These are phyloP conservation scores for Scylla paramamosain DNA, from an alignment of 1,140 invertebrate species.

Conservation along the genomic window DNA sequence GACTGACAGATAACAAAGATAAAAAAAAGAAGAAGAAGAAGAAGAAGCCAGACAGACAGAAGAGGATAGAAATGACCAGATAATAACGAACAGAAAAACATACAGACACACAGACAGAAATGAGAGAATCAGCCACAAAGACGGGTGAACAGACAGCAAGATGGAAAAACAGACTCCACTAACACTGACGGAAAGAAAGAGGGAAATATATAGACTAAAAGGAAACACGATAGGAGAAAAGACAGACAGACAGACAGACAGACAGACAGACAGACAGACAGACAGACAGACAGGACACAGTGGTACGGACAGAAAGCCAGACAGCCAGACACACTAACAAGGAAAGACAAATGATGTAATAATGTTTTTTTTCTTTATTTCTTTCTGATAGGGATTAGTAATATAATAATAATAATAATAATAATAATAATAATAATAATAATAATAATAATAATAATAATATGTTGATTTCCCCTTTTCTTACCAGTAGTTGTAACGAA, in stretches of 20 bases:
- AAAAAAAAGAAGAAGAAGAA: not conserved
- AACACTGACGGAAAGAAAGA: not conserved
- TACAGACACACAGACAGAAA: no score
- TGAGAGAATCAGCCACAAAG: no score
- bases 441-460: not conserved
- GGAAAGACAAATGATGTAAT: no score
- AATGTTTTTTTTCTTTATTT: no score
- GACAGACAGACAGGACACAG: not conserved
- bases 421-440: not conserved
- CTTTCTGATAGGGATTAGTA: no score
- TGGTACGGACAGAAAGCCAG: no score
- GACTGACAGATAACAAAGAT: not conserved
- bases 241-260: not conserved
- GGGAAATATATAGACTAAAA: not conserved
- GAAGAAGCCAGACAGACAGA: not conserved
- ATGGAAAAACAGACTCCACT: no score
- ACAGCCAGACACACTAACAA: no score
- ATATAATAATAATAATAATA: not conserved
- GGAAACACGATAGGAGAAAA: no score
- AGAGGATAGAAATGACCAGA: not conserved
- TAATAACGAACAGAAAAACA: no score
- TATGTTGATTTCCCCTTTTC: not conserved
- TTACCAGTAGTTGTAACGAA: no score
- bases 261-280: not conserved
- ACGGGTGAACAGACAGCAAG: no score